Conservation (phyloP, 2,888 invertebrate species). For the Ischnura elegans region DNA sequence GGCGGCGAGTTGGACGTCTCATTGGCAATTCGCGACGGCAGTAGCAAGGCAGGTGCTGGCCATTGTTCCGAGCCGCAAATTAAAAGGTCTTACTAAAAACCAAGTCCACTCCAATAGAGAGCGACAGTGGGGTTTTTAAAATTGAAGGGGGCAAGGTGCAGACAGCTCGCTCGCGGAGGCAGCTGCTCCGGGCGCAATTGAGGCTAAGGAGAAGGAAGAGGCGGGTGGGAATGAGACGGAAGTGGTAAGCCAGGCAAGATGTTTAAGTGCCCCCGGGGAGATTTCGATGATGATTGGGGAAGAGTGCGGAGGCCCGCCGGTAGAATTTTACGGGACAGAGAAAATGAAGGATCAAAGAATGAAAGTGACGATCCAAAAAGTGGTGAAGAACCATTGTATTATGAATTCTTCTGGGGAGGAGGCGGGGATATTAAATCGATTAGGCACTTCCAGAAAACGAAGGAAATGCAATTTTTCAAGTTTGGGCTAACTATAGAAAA, state of each 20-base stretch:
- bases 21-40: slow-evolving; percentile 27
- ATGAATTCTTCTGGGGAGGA: too few species aligned
- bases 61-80: slow-evolving; percentile 19
- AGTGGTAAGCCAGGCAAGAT: background rate
- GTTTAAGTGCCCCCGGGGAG: background rate
- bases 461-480: too few species aligned
- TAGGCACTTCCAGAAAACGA: too few species aligned
- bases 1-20: background rate
- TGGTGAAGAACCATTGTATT: background rate
- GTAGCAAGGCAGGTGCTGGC: slow-evolving; percentile 13
- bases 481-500: too few species aligned
- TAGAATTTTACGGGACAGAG: background rate
- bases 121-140: background rate
- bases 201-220: background rate
- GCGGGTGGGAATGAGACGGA: background rate
- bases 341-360: background rate
- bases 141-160: slow-evolving; percentile 20
- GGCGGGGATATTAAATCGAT: too few species aligned
- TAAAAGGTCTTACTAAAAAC: slow-evolving; percentile 24
- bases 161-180: background rate
- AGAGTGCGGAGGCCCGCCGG: background rate
- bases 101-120: slow-evolving; percentile 10
- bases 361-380: background rate
- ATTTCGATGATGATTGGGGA: background rate
- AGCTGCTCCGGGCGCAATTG: background rate